Percentiles rank a stretch among this genome's conserved stretches.
phyloP scores from a whole-genome alignment of 2,888 invertebrate genomes.

The Stegana nigrithorax region DNA sequence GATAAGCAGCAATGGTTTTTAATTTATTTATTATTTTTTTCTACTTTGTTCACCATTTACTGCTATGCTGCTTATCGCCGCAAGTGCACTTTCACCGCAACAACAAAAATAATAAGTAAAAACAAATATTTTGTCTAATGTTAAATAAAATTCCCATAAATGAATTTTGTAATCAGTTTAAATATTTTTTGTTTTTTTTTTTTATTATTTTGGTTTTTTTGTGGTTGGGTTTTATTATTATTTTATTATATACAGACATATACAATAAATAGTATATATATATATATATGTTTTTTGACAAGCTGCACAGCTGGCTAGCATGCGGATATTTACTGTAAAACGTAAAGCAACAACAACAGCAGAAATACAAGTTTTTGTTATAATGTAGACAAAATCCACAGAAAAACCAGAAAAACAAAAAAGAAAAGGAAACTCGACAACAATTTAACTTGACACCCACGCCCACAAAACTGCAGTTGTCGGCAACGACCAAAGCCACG shows the following conservation, averaged over 20 bases:
- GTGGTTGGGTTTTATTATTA: no score
- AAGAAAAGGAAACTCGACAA: no score
- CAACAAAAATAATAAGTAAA: neutral
- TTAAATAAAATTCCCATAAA: neutral
- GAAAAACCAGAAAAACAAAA: no score
- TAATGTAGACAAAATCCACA: no score
- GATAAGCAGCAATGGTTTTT: neutral
- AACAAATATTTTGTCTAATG: neutral
- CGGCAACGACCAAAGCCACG: neutral
- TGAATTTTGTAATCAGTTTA: neutral
- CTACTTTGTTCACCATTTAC: neutral
- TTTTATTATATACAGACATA: no score
- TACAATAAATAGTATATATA: no score
- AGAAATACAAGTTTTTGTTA: no score
- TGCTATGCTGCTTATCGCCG: slow-evolving; percentile 9
- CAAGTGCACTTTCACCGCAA: slow-evolving; percentile 19
- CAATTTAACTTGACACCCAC: slow-evolving; percentile 1
- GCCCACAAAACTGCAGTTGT: neutral
- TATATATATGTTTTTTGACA: no score
- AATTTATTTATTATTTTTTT: no score
- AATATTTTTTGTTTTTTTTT: no score
- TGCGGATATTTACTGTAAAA: neutral
- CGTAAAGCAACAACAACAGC: neutral
- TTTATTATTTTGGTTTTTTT: no score
- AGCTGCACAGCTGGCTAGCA: neutral